phyloP scores from a whole-genome alignment of 1,140 invertebrate species.

The Brachionus paranguensis region DNA sequence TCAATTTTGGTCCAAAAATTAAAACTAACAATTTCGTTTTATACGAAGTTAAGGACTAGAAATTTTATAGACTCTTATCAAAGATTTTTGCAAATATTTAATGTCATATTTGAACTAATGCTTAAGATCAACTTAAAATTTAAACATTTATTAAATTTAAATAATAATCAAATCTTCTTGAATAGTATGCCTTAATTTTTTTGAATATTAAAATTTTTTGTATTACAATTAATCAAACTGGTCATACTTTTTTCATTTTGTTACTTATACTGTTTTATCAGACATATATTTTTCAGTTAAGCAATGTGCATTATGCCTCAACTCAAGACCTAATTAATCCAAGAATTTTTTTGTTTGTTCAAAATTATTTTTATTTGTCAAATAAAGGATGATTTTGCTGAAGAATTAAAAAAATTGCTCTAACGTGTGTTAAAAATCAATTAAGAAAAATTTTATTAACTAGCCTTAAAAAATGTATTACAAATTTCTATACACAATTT shows the following conservation, averaged over 20 bases:
- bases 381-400: not conserved
- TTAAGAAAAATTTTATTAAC: no score
- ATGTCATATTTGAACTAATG: not conserved
- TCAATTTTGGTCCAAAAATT: not conserved
- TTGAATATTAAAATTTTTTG: not conserved
- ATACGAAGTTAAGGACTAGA: not conserved
- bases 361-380: not conserved
- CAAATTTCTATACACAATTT: no score
- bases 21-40: not conserved
- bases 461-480: no score
- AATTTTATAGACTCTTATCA: not conserved
- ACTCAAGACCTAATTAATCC: not conserved
- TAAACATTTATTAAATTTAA: not conserved
- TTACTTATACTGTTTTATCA: not conserved
- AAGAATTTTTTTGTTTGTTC: not conserved
- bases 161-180: not conserved
- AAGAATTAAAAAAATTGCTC: no score
- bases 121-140: not conserved
- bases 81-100: not conserved
- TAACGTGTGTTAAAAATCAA: no score
- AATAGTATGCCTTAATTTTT: no score
- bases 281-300: not conserved
- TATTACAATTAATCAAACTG: not conserved
- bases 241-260: not conserved
- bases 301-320: not conserved